Evolutionary conservation across 2,797 vertebrate species (phyloP), one percentile per base, ranked within the genome.

Genomic region (Ispidina picta): DNA sequence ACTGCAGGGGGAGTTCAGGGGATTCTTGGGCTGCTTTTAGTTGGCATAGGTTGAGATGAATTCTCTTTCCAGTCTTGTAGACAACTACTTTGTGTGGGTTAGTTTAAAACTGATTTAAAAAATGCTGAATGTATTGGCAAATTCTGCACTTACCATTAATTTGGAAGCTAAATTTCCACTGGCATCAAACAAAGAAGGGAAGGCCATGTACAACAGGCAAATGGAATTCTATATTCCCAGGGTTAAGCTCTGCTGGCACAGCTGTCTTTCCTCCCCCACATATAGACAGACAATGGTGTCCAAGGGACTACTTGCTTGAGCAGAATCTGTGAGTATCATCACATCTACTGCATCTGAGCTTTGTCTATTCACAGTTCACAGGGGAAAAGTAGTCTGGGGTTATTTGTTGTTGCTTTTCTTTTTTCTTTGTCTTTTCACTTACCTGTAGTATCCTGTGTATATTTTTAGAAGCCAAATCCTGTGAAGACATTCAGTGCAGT

Each of bases 401-500:
- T 39, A 52, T 23, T 80, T 75, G 31, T 31, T 44, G 37, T 75
- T 90, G 60, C 51, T 83, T 90, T 84, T 37, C 29, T 71, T 81
- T 85, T 81, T 76, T 1, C 64, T 66, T 75, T 68, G 44, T 39
- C 62, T 77, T 33, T 89, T 92, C 51, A 93, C 95, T 98, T 73
- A 97, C 93, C 63, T 95, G 70, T 70, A 52, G 62, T 92, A 23
- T 95, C 43, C 87, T 92, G 74, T 92, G 49, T 96, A 5, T 89
- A 85, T 97, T 97, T 95, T 90, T 97, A 99, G 99, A 99, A 98
- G 99, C 99, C 96, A 99, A 99, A 98, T 99, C 99, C 65, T 99
- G 99, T 96, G 98, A 99, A 97, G 99, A 99, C 96, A 99, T 99
- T 97, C 98, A 98, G 62, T 99, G 99, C 97, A 98, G 98, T 44